phyloP scores from a whole-genome alignment of 2,888 invertebrate species.

The Hyles lineata region DNA sequence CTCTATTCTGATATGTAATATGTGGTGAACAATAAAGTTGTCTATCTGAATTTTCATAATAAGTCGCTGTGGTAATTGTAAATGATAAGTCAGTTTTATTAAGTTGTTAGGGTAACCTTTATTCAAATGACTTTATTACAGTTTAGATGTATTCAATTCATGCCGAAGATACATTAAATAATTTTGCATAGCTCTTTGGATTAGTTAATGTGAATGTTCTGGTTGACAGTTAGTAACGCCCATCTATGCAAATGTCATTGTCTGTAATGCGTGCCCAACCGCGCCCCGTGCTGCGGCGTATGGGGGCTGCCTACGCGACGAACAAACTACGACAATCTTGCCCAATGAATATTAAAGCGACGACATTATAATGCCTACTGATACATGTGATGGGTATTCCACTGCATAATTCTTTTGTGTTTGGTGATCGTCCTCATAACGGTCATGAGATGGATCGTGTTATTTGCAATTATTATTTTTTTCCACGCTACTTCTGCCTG shows the following conservation, averaged over 20 bases:
- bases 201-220: conserved; percentile 81
- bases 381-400: conserved; percentile 54
- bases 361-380: conserved; percentile 63
- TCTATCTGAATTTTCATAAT: too few relatives aligned
- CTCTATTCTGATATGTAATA: too few relatives aligned
- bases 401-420: conserved; percentile 54
- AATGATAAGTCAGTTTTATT: too few relatives aligned
- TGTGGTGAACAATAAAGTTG: too few relatives aligned
- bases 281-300: conserved; percentile 64
- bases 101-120: too few relatives aligned
- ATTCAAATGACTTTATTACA: neutral
- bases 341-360: conserved; percentile 78
- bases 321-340: conserved; percentile 62
- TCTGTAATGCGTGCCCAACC: conserved; percentile 76
- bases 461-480: conserved; percentile 5
- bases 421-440: conserved; percentile 38
- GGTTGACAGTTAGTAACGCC: conserved; percentile 81
- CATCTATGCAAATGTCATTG: conserved; percentile 82
- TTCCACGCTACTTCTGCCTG: neutral
- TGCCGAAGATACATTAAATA: conserved; percentile 44
- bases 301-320: conserved; percentile 66
- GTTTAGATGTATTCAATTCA: conserved; percentile 3
- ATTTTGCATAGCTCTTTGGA: conserved; percentile 71
- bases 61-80: too few relatives aligned
- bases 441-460: conserved; percentile 10